phyloP scores from a whole-genome alignment of 2,113 vertebrate genomes.

The Oncorhynchus masou region DNA sequence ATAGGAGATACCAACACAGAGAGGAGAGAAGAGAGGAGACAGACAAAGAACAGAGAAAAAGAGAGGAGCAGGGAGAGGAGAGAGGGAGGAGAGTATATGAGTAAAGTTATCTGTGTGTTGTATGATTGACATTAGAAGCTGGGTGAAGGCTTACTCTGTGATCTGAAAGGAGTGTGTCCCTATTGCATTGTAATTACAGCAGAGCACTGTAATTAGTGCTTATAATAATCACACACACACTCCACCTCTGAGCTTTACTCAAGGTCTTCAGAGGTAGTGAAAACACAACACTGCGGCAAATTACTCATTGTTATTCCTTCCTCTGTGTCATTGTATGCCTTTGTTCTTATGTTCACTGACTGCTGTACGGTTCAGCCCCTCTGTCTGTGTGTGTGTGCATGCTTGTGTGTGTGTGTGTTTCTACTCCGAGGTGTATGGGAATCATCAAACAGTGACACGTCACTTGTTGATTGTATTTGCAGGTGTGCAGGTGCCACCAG shows the following conservation, averaged over 20 bases:
- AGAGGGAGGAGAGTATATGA: not conserved
- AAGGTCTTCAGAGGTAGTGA: constrained; percentile 37
- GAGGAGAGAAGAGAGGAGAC: constrained; percentile 24
- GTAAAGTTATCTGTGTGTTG: constrained; percentile 11
- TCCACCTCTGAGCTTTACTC: constrained; percentile 5
- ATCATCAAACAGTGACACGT: too few relatives aligned
- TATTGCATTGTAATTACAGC: constrained; percentile 61
- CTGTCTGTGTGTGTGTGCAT: not conserved
- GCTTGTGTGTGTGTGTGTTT: too few relatives aligned
- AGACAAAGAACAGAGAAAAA: not conserved
- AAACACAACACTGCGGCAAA: constrained; percentile 52
- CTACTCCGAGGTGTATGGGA: too few relatives aligned
- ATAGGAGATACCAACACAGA: not conserved
- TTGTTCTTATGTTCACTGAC: constrained; percentile 52
- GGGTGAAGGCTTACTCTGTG: constrained; percentile 33
- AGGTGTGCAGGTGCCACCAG: too few relatives aligned
- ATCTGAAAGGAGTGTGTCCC: constrained; percentile 53
- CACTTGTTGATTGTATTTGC: too few relatives aligned
- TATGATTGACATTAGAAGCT: constrained; percentile 45
- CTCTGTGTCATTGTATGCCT: constrained; percentile 54
- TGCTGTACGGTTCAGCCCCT: constrained; percentile 37
- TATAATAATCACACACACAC: constrained; percentile 2
- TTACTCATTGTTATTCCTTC: constrained; percentile 64
- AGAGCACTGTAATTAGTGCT: constrained; percentile 59
- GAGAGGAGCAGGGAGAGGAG: not conserved